Evolutionary conservation across 2,888 invertebrate genomes (phyloP).

Genomic region (Diabrotica balteata): DNA sequence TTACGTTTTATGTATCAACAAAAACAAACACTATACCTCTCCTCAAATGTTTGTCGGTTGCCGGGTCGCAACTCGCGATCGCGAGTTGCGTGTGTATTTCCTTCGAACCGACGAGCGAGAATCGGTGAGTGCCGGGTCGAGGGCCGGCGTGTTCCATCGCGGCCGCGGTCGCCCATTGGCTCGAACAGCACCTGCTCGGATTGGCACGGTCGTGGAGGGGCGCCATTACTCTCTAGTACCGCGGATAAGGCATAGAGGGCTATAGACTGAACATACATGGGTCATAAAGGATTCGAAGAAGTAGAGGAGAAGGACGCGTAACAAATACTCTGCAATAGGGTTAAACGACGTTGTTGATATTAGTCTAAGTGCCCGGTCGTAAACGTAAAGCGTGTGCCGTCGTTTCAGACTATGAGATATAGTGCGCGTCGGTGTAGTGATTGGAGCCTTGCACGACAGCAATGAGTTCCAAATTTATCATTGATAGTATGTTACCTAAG

Average conservation of each 20-base stretch:
- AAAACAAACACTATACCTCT: constrained; percentile 1
- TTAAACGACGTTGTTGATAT: constrained; percentile 56
- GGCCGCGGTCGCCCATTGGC: constrained; percentile 58
- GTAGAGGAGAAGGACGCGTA: constrained; percentile 70
- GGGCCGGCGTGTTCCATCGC: constrained; percentile 44
- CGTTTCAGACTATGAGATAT: constrained; percentile 56
- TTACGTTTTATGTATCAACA: neutral
- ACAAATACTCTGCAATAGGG: constrained; percentile 60
- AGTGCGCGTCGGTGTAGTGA: constrained; percentile 58
- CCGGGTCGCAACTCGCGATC: neutral
- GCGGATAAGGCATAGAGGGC: constrained; percentile 79
- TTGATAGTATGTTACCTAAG: constrained; percentile 97
- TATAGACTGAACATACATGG: constrained; percentile 85
- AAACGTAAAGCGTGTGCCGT: constrained; percentile 52
- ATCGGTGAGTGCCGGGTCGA: constrained; percentile 31
- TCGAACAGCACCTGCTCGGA: constrained; percentile 64
- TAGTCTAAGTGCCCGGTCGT: constrained; percentile 54
- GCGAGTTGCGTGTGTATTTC: constrained; percentile 17
- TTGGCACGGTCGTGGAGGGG: constrained; percentile 60
- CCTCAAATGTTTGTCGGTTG: no score
- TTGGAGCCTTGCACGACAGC: constrained; percentile 61
- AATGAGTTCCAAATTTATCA: constrained; percentile 97
- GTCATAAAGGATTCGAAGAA: constrained; percentile 85
- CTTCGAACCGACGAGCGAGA: neutral
- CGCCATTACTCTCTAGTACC: constrained; percentile 66